These are phyloP conservation scores for Sus cebifrons DNA, from an alignment of 2,797 vertebrate species.

Conservation along the genomic window DNA sequence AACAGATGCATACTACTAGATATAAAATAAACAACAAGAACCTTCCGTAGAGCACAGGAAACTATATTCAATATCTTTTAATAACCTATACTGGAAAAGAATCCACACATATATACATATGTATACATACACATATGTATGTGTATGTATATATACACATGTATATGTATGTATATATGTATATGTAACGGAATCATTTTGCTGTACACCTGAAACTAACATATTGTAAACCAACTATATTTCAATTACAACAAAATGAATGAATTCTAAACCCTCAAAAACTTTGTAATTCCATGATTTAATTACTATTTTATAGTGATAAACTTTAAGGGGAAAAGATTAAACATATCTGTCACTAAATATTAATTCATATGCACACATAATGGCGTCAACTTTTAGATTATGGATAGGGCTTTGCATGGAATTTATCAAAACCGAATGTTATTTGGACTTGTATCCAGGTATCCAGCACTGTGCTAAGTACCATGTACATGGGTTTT, in stretches of 20 bases:
- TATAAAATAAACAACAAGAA: neutral
- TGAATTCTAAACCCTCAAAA: neutral
- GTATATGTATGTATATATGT: neutral
- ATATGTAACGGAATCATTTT: neutral
- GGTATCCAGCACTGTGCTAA: neutral
- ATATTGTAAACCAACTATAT: neutral
- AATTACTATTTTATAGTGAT: constrained; percentile 13
- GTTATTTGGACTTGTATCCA: neutral
- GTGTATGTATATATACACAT: too few species aligned
- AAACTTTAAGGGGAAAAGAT: constrained; percentile 42
- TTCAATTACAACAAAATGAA: constrained; percentile 3
- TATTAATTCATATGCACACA: neutral
- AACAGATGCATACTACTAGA: neutral
- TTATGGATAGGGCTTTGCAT: neutral
- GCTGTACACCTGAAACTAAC: neutral
- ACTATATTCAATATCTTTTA: neutral
- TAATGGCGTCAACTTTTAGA: constrained; percentile 5
- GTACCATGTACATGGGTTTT: neutral
- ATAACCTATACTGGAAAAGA: neutral
- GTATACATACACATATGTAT: too few species aligned
- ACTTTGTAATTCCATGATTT: constrained; percentile 31
- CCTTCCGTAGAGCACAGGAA: neutral
- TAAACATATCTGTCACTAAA: constrained; percentile 11
- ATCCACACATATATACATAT: too few species aligned
- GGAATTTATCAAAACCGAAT: constrained; percentile 17